Percentiles rank a stretch among this genome's conserved stretches.
phyloP scores from a whole-genome alignment of 2,113 vertebrate species.

The Dipodomys ordii region DNA sequence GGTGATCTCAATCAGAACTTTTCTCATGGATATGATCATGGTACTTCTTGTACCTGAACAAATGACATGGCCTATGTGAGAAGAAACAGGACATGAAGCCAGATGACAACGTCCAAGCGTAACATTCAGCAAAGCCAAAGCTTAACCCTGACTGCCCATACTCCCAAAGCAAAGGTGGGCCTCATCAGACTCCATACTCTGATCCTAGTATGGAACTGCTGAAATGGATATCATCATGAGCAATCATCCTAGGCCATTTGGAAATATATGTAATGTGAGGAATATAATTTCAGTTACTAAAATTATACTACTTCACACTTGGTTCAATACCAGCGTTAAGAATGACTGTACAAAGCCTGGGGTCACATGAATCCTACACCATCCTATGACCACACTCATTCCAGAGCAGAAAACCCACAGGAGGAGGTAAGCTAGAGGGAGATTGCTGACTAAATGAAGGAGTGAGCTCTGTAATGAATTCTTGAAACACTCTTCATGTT shows the following conservation, averaged over 20 bases:
- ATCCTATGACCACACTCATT: not conserved
- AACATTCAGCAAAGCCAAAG: not conserved
- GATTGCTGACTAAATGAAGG: slow-evolving; percentile 12
- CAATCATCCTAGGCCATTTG: not conserved
- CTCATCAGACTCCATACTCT: not conserved
- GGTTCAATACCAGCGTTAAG: not conserved
- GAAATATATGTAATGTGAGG: not conserved
- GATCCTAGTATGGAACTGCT: not conserved
- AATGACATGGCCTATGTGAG: not conserved
- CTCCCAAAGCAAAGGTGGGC: not conserved
- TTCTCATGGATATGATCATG: not conserved
- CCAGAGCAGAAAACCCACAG: not conserved
- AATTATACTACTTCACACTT: not conserved
- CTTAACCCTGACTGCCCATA: not conserved
- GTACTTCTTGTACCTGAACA: not conserved
- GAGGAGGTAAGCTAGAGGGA: not conserved
- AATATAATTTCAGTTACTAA: not conserved
- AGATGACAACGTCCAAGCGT: too few relatives aligned
- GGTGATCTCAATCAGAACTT: not conserved
- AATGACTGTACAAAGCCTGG: not conserved
- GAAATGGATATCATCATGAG: not conserved
- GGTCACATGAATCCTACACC: not conserved
- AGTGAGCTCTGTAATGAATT: not conserved
- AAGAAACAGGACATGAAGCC: not conserved
- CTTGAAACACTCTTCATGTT: not conserved